phyloP scores from a whole-genome alignment of 2,888 invertebrate species.

The Gymnosoma rotundatum region DNA sequence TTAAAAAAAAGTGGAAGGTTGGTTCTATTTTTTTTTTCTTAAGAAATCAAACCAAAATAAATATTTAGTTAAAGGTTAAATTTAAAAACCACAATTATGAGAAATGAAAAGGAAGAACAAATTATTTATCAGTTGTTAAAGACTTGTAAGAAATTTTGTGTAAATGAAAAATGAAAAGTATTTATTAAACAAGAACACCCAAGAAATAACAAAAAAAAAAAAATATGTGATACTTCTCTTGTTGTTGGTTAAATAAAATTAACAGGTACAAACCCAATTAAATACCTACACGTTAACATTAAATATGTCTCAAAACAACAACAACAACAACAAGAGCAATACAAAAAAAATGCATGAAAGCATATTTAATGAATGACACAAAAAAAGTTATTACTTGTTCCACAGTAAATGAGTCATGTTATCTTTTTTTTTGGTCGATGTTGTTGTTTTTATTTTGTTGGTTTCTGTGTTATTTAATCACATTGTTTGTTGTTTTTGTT shows the following conservation, averaged over 20 bases:
- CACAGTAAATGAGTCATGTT: conserved; percentile 60
- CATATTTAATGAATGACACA: conserved; percentile 66
- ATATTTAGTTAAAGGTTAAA: conserved; percentile 60
- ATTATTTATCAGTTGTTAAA: conserved; percentile 37
- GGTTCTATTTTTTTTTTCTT: conserved; percentile 1
- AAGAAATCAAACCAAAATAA: conserved; percentile 66
- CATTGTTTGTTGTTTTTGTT: background rate
- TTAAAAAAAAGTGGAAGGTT: background rate
- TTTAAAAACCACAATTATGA: conserved; percentile 31
- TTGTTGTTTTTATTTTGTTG: too few species aligned
- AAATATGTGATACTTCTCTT: conserved; percentile 6
- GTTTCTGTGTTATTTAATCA: too few species aligned
- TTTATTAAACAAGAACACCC: conserved; percentile 53
- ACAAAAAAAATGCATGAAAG: conserved; percentile 29
- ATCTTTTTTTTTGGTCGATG: too few species aligned
- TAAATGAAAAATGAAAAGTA: conserved; percentile 15
- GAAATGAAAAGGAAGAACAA: background rate
- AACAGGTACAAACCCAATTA: conserved; percentile 56
- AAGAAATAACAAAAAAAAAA: conserved; percentile 26
- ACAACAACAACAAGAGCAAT: background rate
- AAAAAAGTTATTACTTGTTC: conserved; percentile 61
- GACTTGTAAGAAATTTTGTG: background rate
- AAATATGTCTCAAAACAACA: background rate
- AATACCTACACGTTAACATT: conserved; percentile 66
- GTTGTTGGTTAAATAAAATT: conserved; percentile 27